Evolutionary conservation across 2,888 invertebrate genomes (phyloP), one percentile per base, ranked within the genome.

Genomic region (Charanyca ferruginea): DNA sequence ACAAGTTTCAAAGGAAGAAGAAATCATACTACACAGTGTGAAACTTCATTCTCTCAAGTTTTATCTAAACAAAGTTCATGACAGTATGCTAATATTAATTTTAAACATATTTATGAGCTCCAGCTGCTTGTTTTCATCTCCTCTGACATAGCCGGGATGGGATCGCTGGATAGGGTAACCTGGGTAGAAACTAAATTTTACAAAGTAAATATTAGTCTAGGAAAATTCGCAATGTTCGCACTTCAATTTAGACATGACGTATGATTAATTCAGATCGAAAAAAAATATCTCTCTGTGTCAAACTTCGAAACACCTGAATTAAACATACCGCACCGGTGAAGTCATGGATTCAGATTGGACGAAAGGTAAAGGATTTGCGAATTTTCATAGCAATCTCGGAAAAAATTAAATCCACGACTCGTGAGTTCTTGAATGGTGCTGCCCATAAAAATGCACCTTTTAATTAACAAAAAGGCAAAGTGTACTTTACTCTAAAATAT

Each of bases 61-160:
- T 35, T 44, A 22, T 48, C 51, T 52, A 52, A 49, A 72, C 51
- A 63, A 55, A 47, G 22, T 58, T 52, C 63, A 52, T 61, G 59
- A 55, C 41, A 68, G 8, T 61, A 61, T 55, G 25, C 59, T 63
- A 67, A 66, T n/a, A 68, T 66, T 63, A 54, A 48, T 68, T 55
- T 79, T 59, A 63, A 59, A 62, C 62, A 70, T 79, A 85, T 70
- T 44, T 57, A 86, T 55, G 84, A 93, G 94, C 95, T 90, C 93
- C 94, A 95, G 93, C 94, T 95, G 95, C 93, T 94, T 95, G 94
- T 94, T 95, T 93, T 92, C 91, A 80, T 91, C 92, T 92, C 90
- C 92, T 88, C 86, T 91, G 94, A 91, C 93, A 94, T 93, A 86
- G 91, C 93, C 93, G 91, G 94, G 95, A 94, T 89, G 90, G 94